Percentiles rank a stretch among this genome's conserved stretches.
phyloP scores from a whole-genome alignment of 2,888 invertebrate species.

The Craniophora ligustri region DNA sequence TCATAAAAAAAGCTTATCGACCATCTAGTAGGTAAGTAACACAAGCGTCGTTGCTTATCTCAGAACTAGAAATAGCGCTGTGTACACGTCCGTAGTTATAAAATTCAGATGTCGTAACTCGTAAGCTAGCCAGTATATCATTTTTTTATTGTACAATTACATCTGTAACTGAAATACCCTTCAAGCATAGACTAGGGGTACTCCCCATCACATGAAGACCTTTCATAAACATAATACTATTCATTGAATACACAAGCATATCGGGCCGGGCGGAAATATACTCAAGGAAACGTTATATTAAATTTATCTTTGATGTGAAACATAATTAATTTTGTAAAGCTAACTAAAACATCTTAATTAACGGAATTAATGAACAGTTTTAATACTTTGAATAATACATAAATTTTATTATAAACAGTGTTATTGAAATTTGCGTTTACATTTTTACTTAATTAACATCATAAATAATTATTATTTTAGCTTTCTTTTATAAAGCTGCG shows the following conservation, averaged over 20 bases:
- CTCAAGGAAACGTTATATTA: constrained; percentile 11
- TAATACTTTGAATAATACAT: neutral
- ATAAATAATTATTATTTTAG: too few species aligned
- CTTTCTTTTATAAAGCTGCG: too few species aligned
- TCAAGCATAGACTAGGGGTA: neutral
- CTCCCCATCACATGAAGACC: constrained; percentile 4
- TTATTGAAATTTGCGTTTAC: neutral
- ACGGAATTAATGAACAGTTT: constrained; percentile 5
- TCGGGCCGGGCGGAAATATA: constrained; percentile 3
- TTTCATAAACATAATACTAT: constrained; percentile 20
- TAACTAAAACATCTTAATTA: constrained; percentile 19
- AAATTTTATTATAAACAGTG: neutral
- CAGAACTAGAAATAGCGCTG: too few species aligned
- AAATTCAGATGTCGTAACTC: too few species aligned
- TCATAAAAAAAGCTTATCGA: too few species aligned
- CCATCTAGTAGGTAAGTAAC: too few species aligned
- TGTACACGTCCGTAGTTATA: too few species aligned
- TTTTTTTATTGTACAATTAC: too few species aligned
- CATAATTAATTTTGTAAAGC: constrained; percentile 19
- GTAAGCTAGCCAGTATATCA: too few species aligned
- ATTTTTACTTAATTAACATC: too few species aligned
- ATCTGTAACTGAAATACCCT: neutral
- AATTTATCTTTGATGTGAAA: constrained; percentile 22
- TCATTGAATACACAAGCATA: constrained; percentile 20
- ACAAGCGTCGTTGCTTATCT: too few species aligned